Base-by-base conservation (phyloP, 2,888 invertebrate species). In the Zygothrica quintamaculata region DNA sequence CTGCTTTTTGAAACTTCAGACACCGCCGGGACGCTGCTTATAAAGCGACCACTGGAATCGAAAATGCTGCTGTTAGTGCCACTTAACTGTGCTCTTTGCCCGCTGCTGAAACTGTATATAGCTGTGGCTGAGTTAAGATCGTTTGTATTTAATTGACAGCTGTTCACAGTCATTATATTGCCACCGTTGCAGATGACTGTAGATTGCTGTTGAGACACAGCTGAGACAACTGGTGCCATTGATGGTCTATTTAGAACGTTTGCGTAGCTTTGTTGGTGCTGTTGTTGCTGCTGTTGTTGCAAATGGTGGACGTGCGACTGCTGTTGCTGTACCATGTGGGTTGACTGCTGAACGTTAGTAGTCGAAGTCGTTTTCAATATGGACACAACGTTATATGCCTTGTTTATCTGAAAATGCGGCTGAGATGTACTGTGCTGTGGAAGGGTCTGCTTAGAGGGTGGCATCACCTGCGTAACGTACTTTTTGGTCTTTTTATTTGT, bases 401-500 rank as follows among this genome's bases (percentile, higher is more conserved):
- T 87, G 59, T 75, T 88, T 52, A 88, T 78, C 58, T 87, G 87
- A 74, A 82, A 88, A 46, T 86, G 86, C 15, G 79, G 77, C 43
- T 80, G 84, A 22, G 59, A 68, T 22, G 78, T 59, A 29, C 58
- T 74, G 55, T 75, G 77, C 39, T 80, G 79, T 44, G 72, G 66
- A 16, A 60, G 61, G 31, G 65, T 6, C 37, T 50, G 77, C 57
- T 69, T 46, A 12, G 64, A 48, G 12, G 73, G 18, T 22, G 18
- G 56, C 44, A 74, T 37, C 55, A 73, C 61, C 67, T 79, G 72
- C 60, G 79, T 74, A 48, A 72, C 62, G 77, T 86, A 88, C 75
- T 88, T 88, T 79, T 88, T 85, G 66, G 67, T 75, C 69, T 88
- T 88, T 86, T 88, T 88, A 72, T 74, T 78, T 64, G 88, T 53